Base-by-base conservation (phyloP, 2,113 vertebrate genomes). In the Trochalopteron elliotii region DNA sequence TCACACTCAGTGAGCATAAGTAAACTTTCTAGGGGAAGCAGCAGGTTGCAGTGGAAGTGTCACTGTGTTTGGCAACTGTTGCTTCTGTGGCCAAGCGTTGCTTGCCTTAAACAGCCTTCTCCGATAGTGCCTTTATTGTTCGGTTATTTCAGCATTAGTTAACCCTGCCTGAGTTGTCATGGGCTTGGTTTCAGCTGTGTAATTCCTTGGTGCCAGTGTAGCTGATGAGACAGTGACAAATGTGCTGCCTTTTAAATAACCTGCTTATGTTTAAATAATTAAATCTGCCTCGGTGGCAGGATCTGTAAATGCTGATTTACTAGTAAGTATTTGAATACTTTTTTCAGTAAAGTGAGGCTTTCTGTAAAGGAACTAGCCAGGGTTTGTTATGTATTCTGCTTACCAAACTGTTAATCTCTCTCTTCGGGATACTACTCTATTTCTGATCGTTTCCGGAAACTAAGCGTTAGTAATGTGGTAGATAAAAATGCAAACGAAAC, bases 381-480 rank as follows among this genome's bases (percentile, higher is more conserved):
- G 33, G 8, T 47, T 69, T 56, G 15, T 14, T 75, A 20, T 15
- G 5, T 42, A 4, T 77, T 55, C 59, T 78, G 13, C 25, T 53
- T 91, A 61, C 18, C 28, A 47, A 70, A 27, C 16, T 5, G 33
- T 53, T 56, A 56, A 17, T 72, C 35, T 70, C 28, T 57, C 7
- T 42, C 2, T 45, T 81, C 35, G 37, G 23, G 47, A 25, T 72
- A 19, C 15, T 57, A 1, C 55, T 83, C 33, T 83, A 4, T 56
- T 89, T 83, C 53, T 63, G 60, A 47, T 52, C 27, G 31, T 83
- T 67, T 83, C 24, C 52, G 67, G 57, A 77, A 94, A 89, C 77
- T 52, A 55, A 59, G 15, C 14, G 10, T 52, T 42, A 9, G 12
- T 57, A 35, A 17, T 16, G 35, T 50, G 45, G 12, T n/a, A n/a